These are phyloP conservation scores for Silurus glanis DNA, from an alignment of 2,113 vertebrate genomes.

Conservation along the genomic window DNA sequence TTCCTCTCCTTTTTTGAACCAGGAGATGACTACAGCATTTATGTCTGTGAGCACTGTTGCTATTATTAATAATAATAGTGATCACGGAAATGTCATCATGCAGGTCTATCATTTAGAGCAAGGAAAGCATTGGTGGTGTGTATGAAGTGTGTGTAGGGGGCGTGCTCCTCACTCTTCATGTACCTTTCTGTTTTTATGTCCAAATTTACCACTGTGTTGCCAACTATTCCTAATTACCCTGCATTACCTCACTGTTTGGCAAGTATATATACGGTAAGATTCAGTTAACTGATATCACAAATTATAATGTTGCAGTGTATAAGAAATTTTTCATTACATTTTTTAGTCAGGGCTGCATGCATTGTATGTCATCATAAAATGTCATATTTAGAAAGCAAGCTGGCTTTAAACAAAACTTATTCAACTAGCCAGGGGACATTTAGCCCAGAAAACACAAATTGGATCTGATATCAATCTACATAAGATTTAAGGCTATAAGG, in stretches of 20 bases:
- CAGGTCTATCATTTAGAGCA: constrained; percentile 37
- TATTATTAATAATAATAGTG: constrained; percentile 52
- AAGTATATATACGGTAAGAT: background rate
- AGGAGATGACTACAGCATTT: constrained; percentile 48
- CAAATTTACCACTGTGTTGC: background rate
- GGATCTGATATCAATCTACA: background rate
- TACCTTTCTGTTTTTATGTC: background rate
- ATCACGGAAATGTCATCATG: constrained; percentile 33
- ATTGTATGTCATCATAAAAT: background rate
- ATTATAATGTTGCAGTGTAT: background rate
- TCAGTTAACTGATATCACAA: background rate
- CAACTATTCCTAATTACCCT: background rate
- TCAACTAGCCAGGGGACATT: background rate
- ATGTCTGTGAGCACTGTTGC: constrained; percentile 26
- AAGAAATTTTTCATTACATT: background rate
- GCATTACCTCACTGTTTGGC: background rate
- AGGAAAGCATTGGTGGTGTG: constrained; percentile 42
- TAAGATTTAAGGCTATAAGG: background rate
- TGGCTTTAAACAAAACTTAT: background rate
- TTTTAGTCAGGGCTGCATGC: background rate
- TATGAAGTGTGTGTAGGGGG: constrained; percentile 23
- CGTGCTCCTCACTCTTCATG: constrained; percentile 7
- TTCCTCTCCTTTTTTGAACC: constrained; percentile 39
- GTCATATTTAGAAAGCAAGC: background rate
- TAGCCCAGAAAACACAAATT: background rate